Percentiles rank a stretch among this genome's conserved stretches.
Conservation (phyloP, 2,888 invertebrate genomes). For the Rhorus exstirpatorius region DNA sequence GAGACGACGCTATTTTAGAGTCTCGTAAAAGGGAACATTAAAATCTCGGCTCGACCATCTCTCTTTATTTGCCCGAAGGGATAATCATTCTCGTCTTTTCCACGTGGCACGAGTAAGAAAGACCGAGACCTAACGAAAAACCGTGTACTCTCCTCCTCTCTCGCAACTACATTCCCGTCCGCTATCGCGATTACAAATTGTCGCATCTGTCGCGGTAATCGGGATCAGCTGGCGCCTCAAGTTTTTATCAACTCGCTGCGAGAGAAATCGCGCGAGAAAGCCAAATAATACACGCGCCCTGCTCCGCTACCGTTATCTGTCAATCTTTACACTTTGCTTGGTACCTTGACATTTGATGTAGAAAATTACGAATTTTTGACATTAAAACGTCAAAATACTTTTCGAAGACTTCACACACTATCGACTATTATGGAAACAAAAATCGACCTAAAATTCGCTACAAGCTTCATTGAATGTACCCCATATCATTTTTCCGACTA, state of each 20-base stretch:
- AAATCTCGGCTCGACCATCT: conserved; percentile 78
- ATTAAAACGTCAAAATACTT: no score
- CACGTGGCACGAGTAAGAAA: conserved; percentile 31
- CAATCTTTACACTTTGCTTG: conserved; percentile 2
- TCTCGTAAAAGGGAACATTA: conserved; percentile 85
- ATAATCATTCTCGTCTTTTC: conserved; percentile 56
- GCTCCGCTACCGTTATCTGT: neutral
- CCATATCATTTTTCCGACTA: no score
- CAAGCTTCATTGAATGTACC: no score
- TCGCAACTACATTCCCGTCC: conserved; percentile 3
- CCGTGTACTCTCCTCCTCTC: conserved; percentile 27
- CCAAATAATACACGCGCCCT: conserved; percentile 25
- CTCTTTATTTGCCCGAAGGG: conserved; percentile 72
- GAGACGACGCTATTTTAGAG: conserved; percentile 84
- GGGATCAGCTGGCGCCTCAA: conserved; percentile 59
- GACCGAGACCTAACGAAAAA: conserved; percentile 27
- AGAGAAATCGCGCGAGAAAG: conserved; percentile 43
- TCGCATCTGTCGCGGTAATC: conserved; percentile 60
- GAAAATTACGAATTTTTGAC: no score
- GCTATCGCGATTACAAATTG: conserved; percentile 61
- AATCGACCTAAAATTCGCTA: no score
- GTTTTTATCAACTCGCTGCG: conserved; percentile 48
- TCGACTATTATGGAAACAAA: no score
- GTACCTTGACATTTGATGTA: no score
- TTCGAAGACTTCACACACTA: no score